Evolutionary conservation across 37 sponge, comb jelly and placozoan species (phyloP).

Genomic region (Agelas oroides): DNA sequence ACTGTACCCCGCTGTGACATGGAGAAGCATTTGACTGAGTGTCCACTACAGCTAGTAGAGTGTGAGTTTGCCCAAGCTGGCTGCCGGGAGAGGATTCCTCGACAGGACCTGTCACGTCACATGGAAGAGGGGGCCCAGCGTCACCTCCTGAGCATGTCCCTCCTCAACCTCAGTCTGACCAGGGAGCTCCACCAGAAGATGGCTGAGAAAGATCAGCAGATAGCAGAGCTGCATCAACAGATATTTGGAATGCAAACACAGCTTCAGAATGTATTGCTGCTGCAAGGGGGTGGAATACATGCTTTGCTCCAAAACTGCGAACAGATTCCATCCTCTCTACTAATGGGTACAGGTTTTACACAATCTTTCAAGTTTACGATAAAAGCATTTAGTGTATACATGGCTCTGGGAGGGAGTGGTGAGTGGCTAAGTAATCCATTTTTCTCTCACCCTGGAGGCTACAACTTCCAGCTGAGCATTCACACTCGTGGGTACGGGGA

Average conservation of each 20-base stretch:
- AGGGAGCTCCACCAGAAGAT: neutral
- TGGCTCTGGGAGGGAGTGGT: neutral
- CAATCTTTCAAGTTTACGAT: no score
- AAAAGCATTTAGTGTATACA: no score
- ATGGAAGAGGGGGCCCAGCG: conserved; percentile 15
- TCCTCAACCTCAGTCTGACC: conserved; percentile 6
- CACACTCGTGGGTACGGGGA: neutral
- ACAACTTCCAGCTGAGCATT: conserved; percentile 3
- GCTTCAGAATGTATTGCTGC: no score
- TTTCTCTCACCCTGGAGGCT: neutral
- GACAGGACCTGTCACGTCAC: conserved; percentile 9
- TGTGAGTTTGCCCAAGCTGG: conserved; percentile 48
- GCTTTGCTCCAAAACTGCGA: no score
- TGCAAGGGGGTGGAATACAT: no score
- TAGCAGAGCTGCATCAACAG: no score
- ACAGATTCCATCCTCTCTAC: no score
- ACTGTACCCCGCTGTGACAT: conserved; percentile 19
- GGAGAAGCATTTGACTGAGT: conserved; percentile 25
- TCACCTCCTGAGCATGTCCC: conserved; percentile 14
- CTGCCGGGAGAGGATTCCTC: conserved; percentile 12
- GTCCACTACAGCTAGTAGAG: conserved; percentile 23
- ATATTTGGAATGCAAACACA: no score
- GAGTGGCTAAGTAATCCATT: neutral
- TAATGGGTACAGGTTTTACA: no score
- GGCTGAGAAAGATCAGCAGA: no score